These are phyloP conservation scores for Eulemur mongoz DNA, from an alignment of 2,797 vertebrate genomes.

Conservation along the genomic window DNA sequence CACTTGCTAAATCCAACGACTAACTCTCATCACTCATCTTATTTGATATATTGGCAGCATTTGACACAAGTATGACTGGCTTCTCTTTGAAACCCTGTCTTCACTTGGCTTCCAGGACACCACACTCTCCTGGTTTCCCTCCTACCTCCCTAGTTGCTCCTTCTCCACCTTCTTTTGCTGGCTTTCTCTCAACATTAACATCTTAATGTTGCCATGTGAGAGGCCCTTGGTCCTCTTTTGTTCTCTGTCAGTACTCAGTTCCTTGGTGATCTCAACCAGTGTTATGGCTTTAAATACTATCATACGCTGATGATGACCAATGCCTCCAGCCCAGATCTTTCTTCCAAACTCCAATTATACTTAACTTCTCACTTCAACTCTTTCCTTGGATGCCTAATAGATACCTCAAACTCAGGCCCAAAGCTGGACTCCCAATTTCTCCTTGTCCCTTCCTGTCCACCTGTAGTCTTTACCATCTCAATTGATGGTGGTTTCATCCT, in stretches of 20 bases:
- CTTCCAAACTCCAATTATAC: neutral
- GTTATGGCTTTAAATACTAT: neutral
- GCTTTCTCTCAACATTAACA: neutral
- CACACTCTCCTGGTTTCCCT: neutral
- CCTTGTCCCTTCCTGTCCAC: neutral
- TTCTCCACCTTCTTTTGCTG: neutral
- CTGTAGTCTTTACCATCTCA: neutral
- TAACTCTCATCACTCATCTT: neutral
- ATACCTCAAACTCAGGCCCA: neutral
- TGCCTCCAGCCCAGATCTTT: neutral
- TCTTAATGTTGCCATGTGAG: neutral
- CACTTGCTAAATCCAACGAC: neutral
- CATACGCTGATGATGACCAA: neutral
- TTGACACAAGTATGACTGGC: neutral
- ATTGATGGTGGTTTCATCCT: neutral
- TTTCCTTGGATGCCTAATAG: neutral
- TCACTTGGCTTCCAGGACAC: neutral
- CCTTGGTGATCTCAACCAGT: neutral
- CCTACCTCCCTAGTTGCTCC: neutral
- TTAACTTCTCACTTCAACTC: neutral
- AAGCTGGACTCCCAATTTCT: neutral
- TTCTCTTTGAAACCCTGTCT: neutral
- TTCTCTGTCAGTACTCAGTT: neutral
- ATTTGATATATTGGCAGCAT: neutral
- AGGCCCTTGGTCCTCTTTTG: neutral